Percentiles rank a stretch among this genome's conserved stretches.
Conservation (phyloP, 2,113 vertebrate species). For the Urocitellus parryii region DNA sequence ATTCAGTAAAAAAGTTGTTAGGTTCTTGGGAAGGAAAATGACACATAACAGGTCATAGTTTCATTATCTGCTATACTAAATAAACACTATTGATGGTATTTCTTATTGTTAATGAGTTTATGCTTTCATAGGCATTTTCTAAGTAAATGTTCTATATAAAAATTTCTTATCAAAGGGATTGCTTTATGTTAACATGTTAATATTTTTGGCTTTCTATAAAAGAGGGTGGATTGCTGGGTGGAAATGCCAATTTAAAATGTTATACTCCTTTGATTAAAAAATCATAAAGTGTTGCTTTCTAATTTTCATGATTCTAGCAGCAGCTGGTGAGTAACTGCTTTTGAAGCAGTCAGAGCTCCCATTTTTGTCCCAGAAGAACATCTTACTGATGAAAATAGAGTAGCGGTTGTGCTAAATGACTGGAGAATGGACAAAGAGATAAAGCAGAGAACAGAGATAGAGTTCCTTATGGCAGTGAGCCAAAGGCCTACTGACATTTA, state of each 20-base stretch:
- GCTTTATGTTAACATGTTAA: conserved; percentile 60
- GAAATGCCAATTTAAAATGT: conserved; percentile 69
- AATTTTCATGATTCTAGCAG: conserved; percentile 69
- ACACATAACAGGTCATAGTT: not conserved
- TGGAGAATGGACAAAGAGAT: conserved; percentile 72
- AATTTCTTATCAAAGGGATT: conserved; percentile 53
- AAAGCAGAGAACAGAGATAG: conserved; percentile 59
- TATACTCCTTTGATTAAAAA: conserved; percentile 72
- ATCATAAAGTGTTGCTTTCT: conserved; percentile 67
- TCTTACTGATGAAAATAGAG: conserved; percentile 70
- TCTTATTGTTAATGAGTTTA: conserved; percentile 52
- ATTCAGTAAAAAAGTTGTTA: conserved; percentile 30
- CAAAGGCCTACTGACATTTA: conserved; percentile 21
- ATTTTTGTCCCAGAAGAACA: conserved; percentile 67
- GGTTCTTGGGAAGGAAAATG: conserved; percentile 6
- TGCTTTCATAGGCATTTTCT: conserved; percentile 58
- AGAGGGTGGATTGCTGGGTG: conserved; percentile 62
- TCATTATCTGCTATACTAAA: not conserved
- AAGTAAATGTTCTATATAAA: conserved; percentile 60
- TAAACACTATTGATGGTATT: not conserved
- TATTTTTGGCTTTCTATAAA: conserved; percentile 66
- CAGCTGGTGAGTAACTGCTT: conserved; percentile 64
- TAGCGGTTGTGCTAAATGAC: conserved; percentile 47
- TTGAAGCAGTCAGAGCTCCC: conserved; percentile 54
- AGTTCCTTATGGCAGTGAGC: conserved; percentile 56